phyloP scores from a whole-genome alignment of 2,888 invertebrate species.

The Heteromyza rotundicornis region DNA sequence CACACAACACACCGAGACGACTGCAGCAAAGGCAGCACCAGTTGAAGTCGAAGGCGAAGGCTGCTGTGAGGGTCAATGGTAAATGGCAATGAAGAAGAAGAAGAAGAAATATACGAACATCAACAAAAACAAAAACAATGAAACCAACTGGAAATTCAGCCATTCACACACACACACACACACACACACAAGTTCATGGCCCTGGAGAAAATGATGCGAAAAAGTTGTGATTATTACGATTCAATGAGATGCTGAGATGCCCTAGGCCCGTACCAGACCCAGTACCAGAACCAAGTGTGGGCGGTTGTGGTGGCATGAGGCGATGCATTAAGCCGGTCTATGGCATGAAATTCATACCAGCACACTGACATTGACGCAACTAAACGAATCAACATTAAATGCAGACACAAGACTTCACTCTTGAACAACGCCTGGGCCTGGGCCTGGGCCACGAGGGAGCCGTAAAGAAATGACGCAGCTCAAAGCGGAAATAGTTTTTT shows the following conservation, averaged over 20 bases:
- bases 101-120: background rate
- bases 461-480: too few relatives aligned
- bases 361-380: too few relatives aligned
- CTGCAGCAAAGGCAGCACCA: background rate
- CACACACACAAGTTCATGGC: slow-evolving; percentile 3
- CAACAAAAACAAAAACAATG: background rate
- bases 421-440: too few relatives aligned
- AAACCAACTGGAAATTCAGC: background rate
- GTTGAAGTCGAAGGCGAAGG: background rate
- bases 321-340: too few relatives aligned
- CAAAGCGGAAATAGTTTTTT: too few relatives aligned
- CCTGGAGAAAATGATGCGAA: slow-evolving; percentile 8
- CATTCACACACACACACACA: background rate
- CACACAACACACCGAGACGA: background rate
- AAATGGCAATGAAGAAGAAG: background rate
- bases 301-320: too few relatives aligned
- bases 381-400: too few relatives aligned
- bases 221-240: slow-evolving; percentile 7
- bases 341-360: too few relatives aligned
- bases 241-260: background rate
- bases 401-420: too few relatives aligned
- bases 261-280: too few relatives aligned
- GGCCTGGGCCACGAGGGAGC: too few relatives aligned
- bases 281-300: too few relatives aligned
- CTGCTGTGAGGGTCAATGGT: background rate